These are phyloP conservation scores for Syrmaticus mikado DNA, from an alignment of 2,113 vertebrate species.

Conservation along the genomic window DNA sequence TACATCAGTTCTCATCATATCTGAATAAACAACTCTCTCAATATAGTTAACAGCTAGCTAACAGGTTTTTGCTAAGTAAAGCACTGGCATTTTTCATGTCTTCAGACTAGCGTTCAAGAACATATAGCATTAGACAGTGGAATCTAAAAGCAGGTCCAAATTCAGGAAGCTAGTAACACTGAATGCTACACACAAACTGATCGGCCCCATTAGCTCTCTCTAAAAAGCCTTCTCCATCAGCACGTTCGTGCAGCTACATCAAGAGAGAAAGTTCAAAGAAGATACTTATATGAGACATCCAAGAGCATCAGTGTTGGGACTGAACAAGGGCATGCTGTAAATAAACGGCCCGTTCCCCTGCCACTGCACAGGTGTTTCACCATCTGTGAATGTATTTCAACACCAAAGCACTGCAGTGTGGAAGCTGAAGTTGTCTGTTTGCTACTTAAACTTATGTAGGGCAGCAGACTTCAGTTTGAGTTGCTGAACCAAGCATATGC, in stretches of 20 bases:
- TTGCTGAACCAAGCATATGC: background rate
- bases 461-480: background rate
- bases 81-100: too few species aligned
- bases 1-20: background rate
- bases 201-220: background rate
- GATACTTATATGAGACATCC: background rate
- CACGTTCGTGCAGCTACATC: accelerated
- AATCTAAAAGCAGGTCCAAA: background rate
- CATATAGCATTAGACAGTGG: background rate
- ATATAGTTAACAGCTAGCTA: background rate
- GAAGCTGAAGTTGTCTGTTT: background rate
- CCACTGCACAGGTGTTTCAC: background rate
- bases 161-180: background rate
- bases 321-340: background rate
- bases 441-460: accelerated
- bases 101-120: background rate
- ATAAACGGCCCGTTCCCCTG: accelerated
- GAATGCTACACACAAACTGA: background rate
- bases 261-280: background rate
- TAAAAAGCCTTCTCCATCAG: background rate
- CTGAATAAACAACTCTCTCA: background rate
- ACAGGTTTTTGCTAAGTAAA: background rate
- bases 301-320: background rate
- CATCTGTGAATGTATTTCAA: accelerated
- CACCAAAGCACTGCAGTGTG: background rate